Evolutionary conservation across 1,140 invertebrate genomes (phyloP), one percentile per base, ranked within the genome.

Genomic region (Tetragonula clypearis): DNA sequence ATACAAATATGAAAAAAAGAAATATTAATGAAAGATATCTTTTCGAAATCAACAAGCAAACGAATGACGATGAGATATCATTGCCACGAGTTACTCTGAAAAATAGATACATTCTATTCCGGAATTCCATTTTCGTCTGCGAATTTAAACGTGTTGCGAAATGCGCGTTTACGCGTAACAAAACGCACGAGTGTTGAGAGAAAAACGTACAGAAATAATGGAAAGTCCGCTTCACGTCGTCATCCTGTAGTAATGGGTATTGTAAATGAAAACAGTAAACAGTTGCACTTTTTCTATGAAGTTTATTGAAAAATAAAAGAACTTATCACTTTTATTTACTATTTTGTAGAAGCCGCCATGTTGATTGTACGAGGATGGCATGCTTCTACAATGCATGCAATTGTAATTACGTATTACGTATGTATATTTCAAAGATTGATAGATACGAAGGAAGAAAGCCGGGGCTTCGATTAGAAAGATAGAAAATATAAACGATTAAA

Each of bases 301-400:
- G 21, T 75, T 82, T 53, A 72, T 80, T 49, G 21, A 5, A 6
- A 60, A 72, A 3, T 6, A 8, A 73, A 55, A 49, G n/a, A 21
- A 62, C 23, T 3, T 49, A 30, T 66, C n/a, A 82, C 71, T 82
- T 75, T 55, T 75, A 82, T 82, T 74, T 74, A 35, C 23, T 74
- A 53, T 30, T 65, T n/a, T 30, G 30, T 82, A 56, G 41, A 74
- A 74, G 58, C 41, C 78, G 78, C 78, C 78, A 80, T 80, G 71
- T 80, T 80, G 53, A 71, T 58, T 1, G 35, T 35, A 56, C 69
- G 56, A 55, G 55, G 55, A 4, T 49, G 41, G n/a, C 17, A 41
- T 14, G 4, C n/a, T 49, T 49, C 41, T 58, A 23, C 30, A 41
- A 77, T 19, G 1, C 8, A 41, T 49, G n/a, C 17, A 76, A 62